phyloP scores from a whole-genome alignment of 1,140 invertebrate species.

The Sitobion miscanthi region DNA sequence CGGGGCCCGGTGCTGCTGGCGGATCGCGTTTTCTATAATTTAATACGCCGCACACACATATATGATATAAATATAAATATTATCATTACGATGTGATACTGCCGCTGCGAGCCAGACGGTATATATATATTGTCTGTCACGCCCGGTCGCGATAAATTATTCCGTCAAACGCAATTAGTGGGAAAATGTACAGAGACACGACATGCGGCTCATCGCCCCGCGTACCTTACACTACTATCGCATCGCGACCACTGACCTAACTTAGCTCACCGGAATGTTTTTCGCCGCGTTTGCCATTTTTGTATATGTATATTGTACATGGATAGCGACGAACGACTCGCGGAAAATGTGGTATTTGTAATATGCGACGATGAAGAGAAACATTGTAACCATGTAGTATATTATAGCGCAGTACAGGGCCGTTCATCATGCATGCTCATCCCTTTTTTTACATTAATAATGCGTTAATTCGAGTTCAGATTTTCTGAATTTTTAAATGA shows the following conservation, averaged over 20 bases:
- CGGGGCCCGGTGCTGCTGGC: background rate
- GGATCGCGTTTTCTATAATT: constrained; percentile 13
- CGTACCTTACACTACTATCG: background rate
- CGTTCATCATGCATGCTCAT: no score
- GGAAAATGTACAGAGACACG: constrained; percentile 13
- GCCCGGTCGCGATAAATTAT: constrained; percentile 28
- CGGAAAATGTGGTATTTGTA: background rate
- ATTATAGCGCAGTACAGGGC: no score
- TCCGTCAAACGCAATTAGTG: constrained; percentile 32
- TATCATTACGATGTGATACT: background rate
- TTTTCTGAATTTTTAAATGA: background rate
- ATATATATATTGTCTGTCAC: background rate
- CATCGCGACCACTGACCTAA: background rate
- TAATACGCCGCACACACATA: background rate
- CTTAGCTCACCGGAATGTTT: background rate
- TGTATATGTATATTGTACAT: background rate
- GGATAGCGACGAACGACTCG: background rate
- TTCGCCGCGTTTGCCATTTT: background rate
- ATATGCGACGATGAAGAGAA: background rate
- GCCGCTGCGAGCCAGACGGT: background rate
- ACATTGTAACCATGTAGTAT: background rate
- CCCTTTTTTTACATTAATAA: no score
- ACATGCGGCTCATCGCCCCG: background rate
- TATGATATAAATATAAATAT: background rate
- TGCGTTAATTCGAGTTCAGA: background rate